Percentiles rank a stretch among this genome's conserved stretches.
These are phyloP conservation scores for Platygyra sinensis DNA, from an alignment of 64 coral and sea anemone genomes.

Conservation along the genomic window DNA sequence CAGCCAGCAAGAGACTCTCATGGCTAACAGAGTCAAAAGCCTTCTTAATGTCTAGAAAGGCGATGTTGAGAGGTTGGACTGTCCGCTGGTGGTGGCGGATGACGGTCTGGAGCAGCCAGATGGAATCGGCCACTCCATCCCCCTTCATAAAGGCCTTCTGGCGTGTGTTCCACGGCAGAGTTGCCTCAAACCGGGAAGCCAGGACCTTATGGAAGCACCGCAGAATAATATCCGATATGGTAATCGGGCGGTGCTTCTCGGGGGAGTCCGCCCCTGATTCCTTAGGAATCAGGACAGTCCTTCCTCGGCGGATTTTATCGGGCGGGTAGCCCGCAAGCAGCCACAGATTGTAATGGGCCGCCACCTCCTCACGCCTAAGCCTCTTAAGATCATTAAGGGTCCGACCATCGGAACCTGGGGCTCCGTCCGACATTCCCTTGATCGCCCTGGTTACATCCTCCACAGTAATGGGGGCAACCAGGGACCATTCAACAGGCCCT, in stretches of 20 bases:
- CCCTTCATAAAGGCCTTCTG: not conserved
- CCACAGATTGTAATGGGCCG: constrained; percentile 15
- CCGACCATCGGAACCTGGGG: not conserved
- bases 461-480: not conserved
- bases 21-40: constrained; percentile 37
- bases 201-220: constrained; percentile 12
- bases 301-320: not conserved
- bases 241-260: not conserved
- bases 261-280: not conserved
- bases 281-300: not conserved
- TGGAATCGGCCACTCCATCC: constrained; percentile 2
- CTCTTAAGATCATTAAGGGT: not conserved
- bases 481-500: not conserved
- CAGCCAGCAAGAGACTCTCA: not conserved
- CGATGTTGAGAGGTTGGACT: not conserved
- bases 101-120: not conserved
- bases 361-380: not conserved
- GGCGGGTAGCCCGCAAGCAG: not conserved
- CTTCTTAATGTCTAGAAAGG: constrained; percentile 24
- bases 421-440: not conserved
- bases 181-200: not conserved
- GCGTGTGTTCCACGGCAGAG: no score
- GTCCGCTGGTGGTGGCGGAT: not conserved
- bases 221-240: no score
- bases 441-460: not conserved